phyloP scores from a whole-genome alignment of 1,140 invertebrate genomes.

The Drosophila lacertosa region DNA sequence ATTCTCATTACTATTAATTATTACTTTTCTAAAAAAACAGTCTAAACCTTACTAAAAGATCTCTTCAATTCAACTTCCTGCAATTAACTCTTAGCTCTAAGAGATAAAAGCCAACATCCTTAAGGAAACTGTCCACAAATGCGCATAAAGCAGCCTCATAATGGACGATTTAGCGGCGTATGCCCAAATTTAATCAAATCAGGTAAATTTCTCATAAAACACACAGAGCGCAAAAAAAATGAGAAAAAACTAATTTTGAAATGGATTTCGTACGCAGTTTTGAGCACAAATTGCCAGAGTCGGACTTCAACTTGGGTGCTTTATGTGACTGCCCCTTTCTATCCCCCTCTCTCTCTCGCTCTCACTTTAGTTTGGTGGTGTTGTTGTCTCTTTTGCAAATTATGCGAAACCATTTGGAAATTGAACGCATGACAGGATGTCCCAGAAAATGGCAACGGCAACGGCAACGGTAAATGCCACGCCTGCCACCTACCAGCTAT shows the following conservation, averaged over 20 bases:
- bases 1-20: background rate
- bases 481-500: conserved; percentile 2
- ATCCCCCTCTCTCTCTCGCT: conserved; percentile 2
- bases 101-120: background rate
- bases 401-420: conserved; percentile 84
- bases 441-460: conserved; percentile 29
- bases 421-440: conserved; percentile 79
- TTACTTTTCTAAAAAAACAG: no score
- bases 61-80: conserved; percentile 8
- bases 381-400: conserved; percentile 67
- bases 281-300: conserved; percentile 74
- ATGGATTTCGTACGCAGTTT: conserved; percentile 82
- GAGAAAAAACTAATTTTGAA: conserved; percentile 76
- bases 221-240: conserved; percentile 26
- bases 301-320: conserved; percentile 33
- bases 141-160: conserved; percentile 34
- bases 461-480: conserved; percentile 16
- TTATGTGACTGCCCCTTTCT: conserved; percentile 2
- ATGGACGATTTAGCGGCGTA: conserved; percentile 28
- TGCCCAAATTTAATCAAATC: conserved; percentile 79
- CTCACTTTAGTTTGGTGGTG: background rate
- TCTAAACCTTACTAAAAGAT: no score
- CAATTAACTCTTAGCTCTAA: conserved; percentile 9
- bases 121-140: conserved; percentile 48
- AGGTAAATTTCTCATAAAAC: conserved; percentile 83